Evolutionary conservation across 2,797 vertebrate genomes (phyloP), one percentile per base, ranked within the genome.

Genomic region (Philypnodon macrostomus): DNA sequence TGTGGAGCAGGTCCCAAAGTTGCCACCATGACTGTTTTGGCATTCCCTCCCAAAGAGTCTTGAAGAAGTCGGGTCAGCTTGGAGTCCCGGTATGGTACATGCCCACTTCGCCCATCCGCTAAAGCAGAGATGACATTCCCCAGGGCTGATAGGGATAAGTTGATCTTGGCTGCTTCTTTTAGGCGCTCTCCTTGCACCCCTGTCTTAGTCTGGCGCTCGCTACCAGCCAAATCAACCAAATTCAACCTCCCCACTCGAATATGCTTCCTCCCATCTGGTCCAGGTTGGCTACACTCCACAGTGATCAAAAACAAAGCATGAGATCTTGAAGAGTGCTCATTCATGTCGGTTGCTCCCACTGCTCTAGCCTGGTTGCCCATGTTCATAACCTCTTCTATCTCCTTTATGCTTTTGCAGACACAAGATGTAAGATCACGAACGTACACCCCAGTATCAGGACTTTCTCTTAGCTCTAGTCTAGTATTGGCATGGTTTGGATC

Each of bases 1-100:
- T 91, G 92, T 0, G 92, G 85, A 5, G 95, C 90, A 0, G 96
- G 95, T 13, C 96, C 95, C 41, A 98, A 73, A 0, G 95, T 98
- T 80, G 96, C 96, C 19, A 98, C 95, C 95, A 98, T 97, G 79
- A 97, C 93, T 0, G 96, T 98, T 75, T 94, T 96, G 35, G 96
- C 95, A 0, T 98, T 98, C n/a, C 96, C 96, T 0, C 96, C 95
- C 0, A 98, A 84, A 4, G 96, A 98, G 81, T 98, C 96, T 79
- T 97, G 95, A 60, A 98, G 87, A 58, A 98, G 86, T 10, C 96
- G 91, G 15, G 96, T 97, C 37, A 98, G 91, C 70, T 98, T 98
- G 70, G 96, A 98, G 91, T 98, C 95, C 76, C 96, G 85, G 84
- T 98, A 98, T 0, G 96, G 96, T 26, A 98, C 92, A 13, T 98